These are phyloP conservation scores for Triplophysa rosa DNA, from an alignment of 2,113 vertebrate genomes.

Conservation along the genomic window DNA sequence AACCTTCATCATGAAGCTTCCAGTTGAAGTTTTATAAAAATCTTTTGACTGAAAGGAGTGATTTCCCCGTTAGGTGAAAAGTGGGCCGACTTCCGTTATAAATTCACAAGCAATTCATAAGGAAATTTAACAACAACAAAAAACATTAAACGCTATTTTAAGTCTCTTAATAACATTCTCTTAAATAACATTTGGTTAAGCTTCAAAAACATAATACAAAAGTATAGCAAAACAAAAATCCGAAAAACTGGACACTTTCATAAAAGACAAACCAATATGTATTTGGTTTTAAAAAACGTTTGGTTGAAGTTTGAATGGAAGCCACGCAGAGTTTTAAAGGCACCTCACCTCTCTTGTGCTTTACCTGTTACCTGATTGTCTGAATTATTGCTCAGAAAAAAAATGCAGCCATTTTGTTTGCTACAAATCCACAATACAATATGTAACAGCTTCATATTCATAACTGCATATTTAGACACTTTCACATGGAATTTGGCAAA, in stretches of 20 bases:
- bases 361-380: slow-evolving; percentile 71
- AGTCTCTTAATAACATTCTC: background rate
- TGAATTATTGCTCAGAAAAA: slow-evolving; percentile 74
- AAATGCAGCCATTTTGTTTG: slow-evolving; percentile 7
- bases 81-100: background rate
- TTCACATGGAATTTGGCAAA: slow-evolving; percentile 75
- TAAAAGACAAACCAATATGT: slow-evolving; percentile 1
- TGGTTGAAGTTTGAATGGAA: slow-evolving; percentile 12
- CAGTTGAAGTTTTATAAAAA: background rate
- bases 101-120: background rate
- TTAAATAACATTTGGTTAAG: slow-evolving; percentile 41
- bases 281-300: background rate
- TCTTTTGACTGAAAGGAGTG: background rate
- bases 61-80: background rate
- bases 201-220: slow-evolving; percentile 25
- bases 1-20: slow-evolving; percentile 2
- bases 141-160: background rate
- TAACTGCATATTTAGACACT: slow-evolving; percentile 62
- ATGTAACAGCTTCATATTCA: slow-evolving; percentile 51
- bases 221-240: slow-evolving; percentile 27
- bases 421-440: slow-evolving; percentile 31
- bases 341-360: slow-evolving; percentile 69
- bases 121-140: background rate
- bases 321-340: slow-evolving; percentile 12
- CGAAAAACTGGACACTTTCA: background rate